Base-by-base conservation (phyloP, 30 jellyfish, hydroid and myxozoan species). In the Aurelia aurita complex sp. Pacific region DNA sequence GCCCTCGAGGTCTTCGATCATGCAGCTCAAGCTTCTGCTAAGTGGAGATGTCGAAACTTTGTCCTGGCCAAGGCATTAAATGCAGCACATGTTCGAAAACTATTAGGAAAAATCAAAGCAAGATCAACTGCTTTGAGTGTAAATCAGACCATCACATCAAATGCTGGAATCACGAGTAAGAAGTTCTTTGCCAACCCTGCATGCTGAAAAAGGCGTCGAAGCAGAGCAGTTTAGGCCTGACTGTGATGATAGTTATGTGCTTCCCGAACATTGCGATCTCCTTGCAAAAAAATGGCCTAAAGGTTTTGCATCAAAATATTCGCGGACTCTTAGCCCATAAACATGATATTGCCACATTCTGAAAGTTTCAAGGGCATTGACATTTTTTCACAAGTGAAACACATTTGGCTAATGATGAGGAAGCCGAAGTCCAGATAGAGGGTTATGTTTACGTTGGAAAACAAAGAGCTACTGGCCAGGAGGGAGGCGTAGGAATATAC, bases 401-500 rank as follows among this genome's bases (percentile, higher is more conserved):
- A 50, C 83, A 46, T 50, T 73, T 73, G 69, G 69, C 67, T 40
- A 36, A 51, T 73, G 69, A 36, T 73, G 46, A 36, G 83, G 83
- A 73, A 36, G 83, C 69, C 43, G 69, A 73, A 73, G 69, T 50
- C 5, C 69, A 73, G 69, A 73, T 73, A 10, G 69, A 73, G 38
- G 83, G 83, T 1, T 73, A 73, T 50, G 33, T 36, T 36, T 73
- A 35, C 69, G 36, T 36, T 15, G 69, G 83, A 73, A 73, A 77
- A 72, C 67, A 43, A 57, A 64, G 89, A 40, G 55, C 67, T 65
- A 61, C 80, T 61, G 62, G 60, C 64, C 87, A 62, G 77, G 89
- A 80, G 4, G 80, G 80, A 66, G 89, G 89, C 59, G 89, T 38
- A 57, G 89, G 89, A 67, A 42, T 64, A 79, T 62, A 79, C 61